Evolutionary conservation across 2,888 invertebrate genomes (phyloP), one percentile per base, ranked within the genome.

Genomic region (Plagodis dolabraria): DNA sequence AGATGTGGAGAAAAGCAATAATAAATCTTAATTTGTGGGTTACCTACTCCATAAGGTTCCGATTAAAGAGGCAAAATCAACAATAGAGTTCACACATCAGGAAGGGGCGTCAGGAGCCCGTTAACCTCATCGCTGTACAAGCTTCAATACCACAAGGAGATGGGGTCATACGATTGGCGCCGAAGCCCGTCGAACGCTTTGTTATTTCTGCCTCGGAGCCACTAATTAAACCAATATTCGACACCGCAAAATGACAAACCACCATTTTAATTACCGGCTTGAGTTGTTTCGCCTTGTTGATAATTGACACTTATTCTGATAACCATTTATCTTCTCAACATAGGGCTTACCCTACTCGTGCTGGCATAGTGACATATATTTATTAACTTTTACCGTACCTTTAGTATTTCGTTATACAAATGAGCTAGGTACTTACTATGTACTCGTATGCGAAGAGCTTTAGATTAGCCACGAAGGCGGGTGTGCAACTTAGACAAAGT

Each of bases 121-220:
- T 60, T 56, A 48, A 60, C 48, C 52, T 60, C 71, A 72, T 67
- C 73, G 71, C 73, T 76, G 76, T 75, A 80, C 75, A 79, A 77
- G 79, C 70, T 68, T 70, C 75, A 79, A 80, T 83, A 73, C 72
- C 68, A 76, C 71, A 70, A 76, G 38, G 78, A 90, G 91, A 90
- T 90, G 80, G 82, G 89, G 89, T 87, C 88, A 85, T 66, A 63
- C 67, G 89, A 90, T 89, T 84, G 75, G 69, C 75, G 76, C 68
- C 75, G 43, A 74, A 78, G 74, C 78, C 79, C 75, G 76, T 68
- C 75, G 43, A 74, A 77, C 75, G 78, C 79, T 76, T 76, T 72
- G 74, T 75, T 74, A 75, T 72, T 73, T 69, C 67, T 70, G 65
- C 68, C 66, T 48, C 60, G 57, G 54, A 65, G 57, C 68, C 75